phyloP scores from a whole-genome alignment of 1,140 invertebrate species.

The Lamellibrachia luymesi region DNA sequence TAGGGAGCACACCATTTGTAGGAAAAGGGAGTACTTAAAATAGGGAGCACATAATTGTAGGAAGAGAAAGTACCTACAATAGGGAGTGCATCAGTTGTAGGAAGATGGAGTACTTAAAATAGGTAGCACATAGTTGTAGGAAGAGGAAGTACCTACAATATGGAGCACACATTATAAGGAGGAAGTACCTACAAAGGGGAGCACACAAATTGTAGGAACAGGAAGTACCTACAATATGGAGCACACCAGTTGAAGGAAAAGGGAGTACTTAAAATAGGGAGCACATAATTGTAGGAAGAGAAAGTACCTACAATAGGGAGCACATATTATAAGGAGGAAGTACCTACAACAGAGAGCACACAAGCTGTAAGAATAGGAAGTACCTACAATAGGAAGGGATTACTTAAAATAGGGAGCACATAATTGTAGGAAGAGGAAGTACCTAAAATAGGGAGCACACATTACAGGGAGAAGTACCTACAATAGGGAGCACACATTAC shows the following conservation, averaged over 20 bases:
- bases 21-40: not conserved
- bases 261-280: not conserved
- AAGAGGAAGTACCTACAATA: constrained; percentile 9
- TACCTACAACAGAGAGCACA: constrained; percentile 61
- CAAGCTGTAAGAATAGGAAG: not conserved
- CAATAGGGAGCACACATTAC: too few species aligned
- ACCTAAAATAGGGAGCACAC: constrained; percentile 58
- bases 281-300: not conserved
- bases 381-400: constrained; percentile 46
- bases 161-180: constrained; percentile 81
- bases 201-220: not conserved
- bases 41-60: not conserved
- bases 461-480: too few species aligned
- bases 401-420: too few species aligned
- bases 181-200: constrained; percentile 36
- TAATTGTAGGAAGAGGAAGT: constrained; percentile 82
- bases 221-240: not conserved
- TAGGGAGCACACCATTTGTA: not conserved
- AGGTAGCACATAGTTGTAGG: not conserved
- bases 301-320: not conserved
- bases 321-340: too few species aligned
- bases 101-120: not conserved
- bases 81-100: not conserved
- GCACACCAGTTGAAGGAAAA: not conserved
- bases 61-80: not conserved